Evolutionary conservation across 2,113 vertebrate genomes (phyloP).

Genomic region (Deroptyus accipitrinus): DNA sequence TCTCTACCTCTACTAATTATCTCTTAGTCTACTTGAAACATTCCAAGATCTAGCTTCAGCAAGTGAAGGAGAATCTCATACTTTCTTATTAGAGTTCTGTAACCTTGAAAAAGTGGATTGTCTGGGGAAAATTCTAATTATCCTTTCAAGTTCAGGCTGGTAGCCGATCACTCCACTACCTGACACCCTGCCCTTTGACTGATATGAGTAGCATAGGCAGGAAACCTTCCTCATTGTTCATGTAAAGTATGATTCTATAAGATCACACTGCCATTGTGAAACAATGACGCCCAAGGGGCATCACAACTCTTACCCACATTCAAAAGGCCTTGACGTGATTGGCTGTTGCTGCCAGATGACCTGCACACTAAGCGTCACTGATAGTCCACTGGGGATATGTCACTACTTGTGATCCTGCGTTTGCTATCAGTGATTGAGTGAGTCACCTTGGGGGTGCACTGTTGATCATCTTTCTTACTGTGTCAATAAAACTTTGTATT

Average conservation of each 20-base stretch:
- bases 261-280: fast-evolving
- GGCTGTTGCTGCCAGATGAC: neutral
- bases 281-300: neutral
- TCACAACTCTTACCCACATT: fast-evolving
- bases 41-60: neutral
- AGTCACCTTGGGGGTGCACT: neutral
- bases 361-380: neutral
- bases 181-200: neutral
- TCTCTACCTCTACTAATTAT: neutral
- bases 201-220: fast-evolving
- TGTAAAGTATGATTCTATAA: fast-evolving
- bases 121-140: neutral
- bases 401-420: neutral
- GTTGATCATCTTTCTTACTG: neutral
- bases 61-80: neutral
- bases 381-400: neutral
- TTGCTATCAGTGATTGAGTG: neutral
- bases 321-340: neutral
- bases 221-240: neutral
- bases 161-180: neutral
- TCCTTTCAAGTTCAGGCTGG: neutral
- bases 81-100: neutral
- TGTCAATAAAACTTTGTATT: neutral
- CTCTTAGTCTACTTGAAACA: fast-evolving
- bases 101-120: neutral